phyloP scores from a whole-genome alignment of 1,140 invertebrate species.

The Atta texana region DNA sequence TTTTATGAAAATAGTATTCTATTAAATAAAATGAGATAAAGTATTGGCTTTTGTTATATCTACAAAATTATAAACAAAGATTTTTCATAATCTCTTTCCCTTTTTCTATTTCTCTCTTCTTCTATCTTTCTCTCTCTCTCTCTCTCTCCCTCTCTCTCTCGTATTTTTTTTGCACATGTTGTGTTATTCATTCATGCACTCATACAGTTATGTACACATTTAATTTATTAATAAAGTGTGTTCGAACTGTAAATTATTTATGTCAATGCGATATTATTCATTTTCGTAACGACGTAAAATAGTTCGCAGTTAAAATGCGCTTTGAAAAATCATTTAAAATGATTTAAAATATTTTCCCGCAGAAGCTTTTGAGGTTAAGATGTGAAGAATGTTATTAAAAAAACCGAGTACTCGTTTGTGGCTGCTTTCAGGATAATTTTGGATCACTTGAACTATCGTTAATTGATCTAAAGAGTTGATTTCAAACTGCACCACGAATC shows the following conservation, averaged over 20 bases:
- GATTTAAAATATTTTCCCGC: not conserved
- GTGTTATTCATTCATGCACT: not conserved
- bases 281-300: not conserved
- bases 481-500: not conserved
- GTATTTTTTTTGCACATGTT: not conserved
- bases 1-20: too few relatives aligned
- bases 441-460: not conserved
- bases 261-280: not conserved
- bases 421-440: not conserved
- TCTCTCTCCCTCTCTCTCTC: not conserved
- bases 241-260: not conserved
- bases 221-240: not conserved
- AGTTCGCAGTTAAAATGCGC: not conserved
- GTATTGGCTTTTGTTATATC: too few relatives aligned
- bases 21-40: too few relatives aligned
- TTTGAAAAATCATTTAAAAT: not conserved
- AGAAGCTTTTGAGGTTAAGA: conserved; percentile 9
- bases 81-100: too few relatives aligned
- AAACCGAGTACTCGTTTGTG: not conserved
- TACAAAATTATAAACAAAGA: too few relatives aligned
- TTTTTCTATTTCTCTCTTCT: too few relatives aligned
- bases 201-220: not conserved
- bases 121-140: not conserved
- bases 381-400: not conserved
- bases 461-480: not conserved